Evolutionary conservation across 1,140 invertebrate genomes (phyloP).

Genomic region (Procambarus virginalis): DNA sequence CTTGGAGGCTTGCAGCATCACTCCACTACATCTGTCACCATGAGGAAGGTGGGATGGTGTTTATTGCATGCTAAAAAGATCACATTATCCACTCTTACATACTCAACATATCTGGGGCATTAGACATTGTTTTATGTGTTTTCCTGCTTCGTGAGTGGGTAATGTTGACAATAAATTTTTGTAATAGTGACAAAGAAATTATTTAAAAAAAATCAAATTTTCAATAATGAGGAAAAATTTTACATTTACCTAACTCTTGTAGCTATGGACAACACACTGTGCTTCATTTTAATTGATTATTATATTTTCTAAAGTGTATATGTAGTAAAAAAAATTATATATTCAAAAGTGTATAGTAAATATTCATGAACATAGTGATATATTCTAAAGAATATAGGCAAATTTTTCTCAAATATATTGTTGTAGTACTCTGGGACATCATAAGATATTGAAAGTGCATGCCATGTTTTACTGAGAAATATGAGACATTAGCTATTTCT

Average conservation of each 20-base stretch:
- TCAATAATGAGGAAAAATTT: background rate
- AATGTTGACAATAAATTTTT: background rate
- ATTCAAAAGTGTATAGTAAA: slow-evolving; percentile 61
- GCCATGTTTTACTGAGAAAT: slow-evolving; percentile 25
- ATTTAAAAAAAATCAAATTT: background rate
- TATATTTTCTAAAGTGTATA: slow-evolving; percentile 59
- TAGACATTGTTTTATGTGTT: slow-evolving; percentile 16
- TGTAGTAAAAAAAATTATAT: slow-evolving; percentile 48
- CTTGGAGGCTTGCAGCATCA: background rate
- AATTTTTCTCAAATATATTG: slow-evolving; percentile 43
- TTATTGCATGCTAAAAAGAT: slow-evolving; percentile 8
- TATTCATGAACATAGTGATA: slow-evolving; percentile 56
- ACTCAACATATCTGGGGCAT: slow-evolving; percentile 10
- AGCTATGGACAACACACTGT: slow-evolving; percentile 45
- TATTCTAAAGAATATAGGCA: slow-evolving; percentile 49
- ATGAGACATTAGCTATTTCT: slow-evolving; percentile 32
- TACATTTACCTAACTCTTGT: slow-evolving; percentile 47
- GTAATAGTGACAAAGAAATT: background rate
- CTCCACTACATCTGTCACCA: background rate
- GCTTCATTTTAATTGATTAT: slow-evolving; percentile 34
- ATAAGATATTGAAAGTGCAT: slow-evolving; percentile 54
- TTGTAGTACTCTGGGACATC: slow-evolving; percentile 59
- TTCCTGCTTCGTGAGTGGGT: slow-evolving; percentile 32
- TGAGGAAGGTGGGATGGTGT: background rate
- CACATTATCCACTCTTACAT: background rate